Base-by-base conservation (phyloP, 1,140 invertebrate genomes). In the Drosophila parabipectinata region DNA sequence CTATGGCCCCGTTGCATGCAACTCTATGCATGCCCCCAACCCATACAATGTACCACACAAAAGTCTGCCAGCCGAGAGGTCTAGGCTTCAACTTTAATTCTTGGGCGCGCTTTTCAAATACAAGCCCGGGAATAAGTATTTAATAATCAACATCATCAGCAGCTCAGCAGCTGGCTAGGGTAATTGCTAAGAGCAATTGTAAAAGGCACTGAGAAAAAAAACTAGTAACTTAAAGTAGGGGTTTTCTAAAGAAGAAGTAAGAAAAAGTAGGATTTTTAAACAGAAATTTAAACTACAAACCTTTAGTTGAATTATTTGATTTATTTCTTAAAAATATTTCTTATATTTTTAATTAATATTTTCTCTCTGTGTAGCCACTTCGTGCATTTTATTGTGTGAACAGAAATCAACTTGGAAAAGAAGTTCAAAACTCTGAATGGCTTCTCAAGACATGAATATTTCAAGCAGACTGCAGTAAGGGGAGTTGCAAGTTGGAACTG, bases 351-450 rank as follows among this genome's bases (percentile, higher is more conserved):
- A 28, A 2, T 2, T 45, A 34, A 9, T 15, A 30, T 34, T 41
- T 50, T 18, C 15, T 50, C 47, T 14, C 21, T 12, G 24, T 48
- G 30, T 32, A 39, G n/a, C 47, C 71, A 41, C 55, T 82, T 79
- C 72, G 74, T 85, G 82, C 83, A 64, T 79, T 88, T 87, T 83
- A 87, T 87, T 88, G 76, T 87, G 83, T 88, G 83, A 87, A 87
- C 63, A 71, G 72, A 74, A 63, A 72, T 64, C 60, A 72, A 62
- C 56, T 54, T 47, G 45, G 50, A 56, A 37, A 67, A 81, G 72
- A 88, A 87, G 82, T 87, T 88, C 62, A 88, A 83, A 74, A 87
- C 84, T 76, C 59, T 88, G 82, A 83, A 87, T 88, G 83, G 63
- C 78, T 88, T 82, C 82, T 88, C 83, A 87, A 83, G 75, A 51